phyloP scores from a whole-genome alignment of 2,113 vertebrate genomes.

The Atherinomorus stipes region DNA sequence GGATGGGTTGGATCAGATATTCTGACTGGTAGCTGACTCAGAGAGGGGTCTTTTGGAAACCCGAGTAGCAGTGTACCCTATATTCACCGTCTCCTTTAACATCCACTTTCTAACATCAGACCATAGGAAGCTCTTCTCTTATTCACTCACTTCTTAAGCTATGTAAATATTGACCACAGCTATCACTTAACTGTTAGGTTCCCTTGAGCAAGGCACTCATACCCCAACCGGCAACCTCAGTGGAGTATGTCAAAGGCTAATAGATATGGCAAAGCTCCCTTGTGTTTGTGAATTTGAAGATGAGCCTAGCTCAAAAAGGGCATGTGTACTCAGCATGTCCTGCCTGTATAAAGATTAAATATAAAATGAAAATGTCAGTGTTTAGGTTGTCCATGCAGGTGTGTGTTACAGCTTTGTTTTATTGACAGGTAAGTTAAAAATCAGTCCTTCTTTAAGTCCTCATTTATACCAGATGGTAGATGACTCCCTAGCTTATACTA shows the following conservation, averaged over 20 bases:
- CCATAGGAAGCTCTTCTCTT: not conserved
- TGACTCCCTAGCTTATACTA: too few relatives aligned
- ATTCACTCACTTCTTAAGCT: conserved; percentile 9
- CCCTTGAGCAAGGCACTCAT: conserved; percentile 54
- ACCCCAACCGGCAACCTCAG: conserved; percentile 7
- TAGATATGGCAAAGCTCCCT: conserved; percentile 43
- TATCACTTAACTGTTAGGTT: conserved; percentile 4
- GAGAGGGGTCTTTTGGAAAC: too few relatives aligned
- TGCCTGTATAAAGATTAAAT: conserved; percentile 64
- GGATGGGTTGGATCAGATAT: too few relatives aligned
- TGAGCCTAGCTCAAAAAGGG: conserved; percentile 54
- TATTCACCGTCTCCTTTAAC: not conserved
- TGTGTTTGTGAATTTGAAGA: conserved; percentile 36
- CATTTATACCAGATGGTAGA: not conserved
- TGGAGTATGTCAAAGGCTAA: conserved; percentile 37
- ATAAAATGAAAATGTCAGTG: conserved; percentile 69
- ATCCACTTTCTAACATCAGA: not conserved
- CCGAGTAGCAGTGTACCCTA: not conserved
- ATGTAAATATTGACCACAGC: conserved; percentile 17
- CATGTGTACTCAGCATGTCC: conserved; percentile 69
- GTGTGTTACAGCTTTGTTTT: conserved; percentile 11
- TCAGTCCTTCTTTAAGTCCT: not conserved
- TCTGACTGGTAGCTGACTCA: too few relatives aligned
- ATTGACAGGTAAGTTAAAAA: conserved; percentile 42
- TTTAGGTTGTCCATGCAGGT: conserved; percentile 48